These are phyloP conservation scores for Sitophilus oryzae DNA, from an alignment of 1,140 invertebrate species.

Conservation along the genomic window DNA sequence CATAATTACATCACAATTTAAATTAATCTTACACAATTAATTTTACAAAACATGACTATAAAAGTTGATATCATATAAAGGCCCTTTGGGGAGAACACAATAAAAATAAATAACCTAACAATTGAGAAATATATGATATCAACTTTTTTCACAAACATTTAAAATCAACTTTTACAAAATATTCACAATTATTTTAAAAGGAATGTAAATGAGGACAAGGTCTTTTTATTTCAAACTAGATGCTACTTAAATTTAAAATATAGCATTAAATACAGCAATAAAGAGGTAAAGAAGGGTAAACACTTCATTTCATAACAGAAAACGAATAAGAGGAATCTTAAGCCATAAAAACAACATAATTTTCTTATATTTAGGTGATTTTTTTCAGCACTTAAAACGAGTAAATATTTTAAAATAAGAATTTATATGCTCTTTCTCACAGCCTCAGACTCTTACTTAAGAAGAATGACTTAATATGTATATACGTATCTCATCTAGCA, in stretches of 20 bases:
- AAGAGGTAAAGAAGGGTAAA: no score
- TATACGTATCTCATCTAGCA: no score
- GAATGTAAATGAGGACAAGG: neutral
- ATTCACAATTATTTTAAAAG: constrained; percentile 2
- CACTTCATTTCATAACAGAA: neutral
- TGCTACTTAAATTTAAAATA: neutral
- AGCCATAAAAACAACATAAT: neutral
- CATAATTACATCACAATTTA: constrained; percentile 7
- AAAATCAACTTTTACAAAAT: constrained; percentile 1
- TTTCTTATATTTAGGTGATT: neutral
- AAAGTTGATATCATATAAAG: constrained; percentile 8
- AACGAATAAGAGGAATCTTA: neutral
- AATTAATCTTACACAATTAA: constrained; percentile 8
- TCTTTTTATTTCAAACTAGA: neutral
- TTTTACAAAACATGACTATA: constrained; percentile 4
- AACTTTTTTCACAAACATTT: constrained; percentile 2
- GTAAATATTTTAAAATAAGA: neutral
- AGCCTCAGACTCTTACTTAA: neutral
- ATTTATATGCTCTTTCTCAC: neutral
- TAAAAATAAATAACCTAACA: constrained; percentile 1
- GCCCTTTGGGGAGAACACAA: neutral
- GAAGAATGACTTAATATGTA: neutral
- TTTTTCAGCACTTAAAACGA: neutral
- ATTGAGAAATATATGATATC: neutral
- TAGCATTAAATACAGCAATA: neutral